Base-by-base conservation (phyloP, 1,140 invertebrate genomes). In the Procambarus virginalis region DNA sequence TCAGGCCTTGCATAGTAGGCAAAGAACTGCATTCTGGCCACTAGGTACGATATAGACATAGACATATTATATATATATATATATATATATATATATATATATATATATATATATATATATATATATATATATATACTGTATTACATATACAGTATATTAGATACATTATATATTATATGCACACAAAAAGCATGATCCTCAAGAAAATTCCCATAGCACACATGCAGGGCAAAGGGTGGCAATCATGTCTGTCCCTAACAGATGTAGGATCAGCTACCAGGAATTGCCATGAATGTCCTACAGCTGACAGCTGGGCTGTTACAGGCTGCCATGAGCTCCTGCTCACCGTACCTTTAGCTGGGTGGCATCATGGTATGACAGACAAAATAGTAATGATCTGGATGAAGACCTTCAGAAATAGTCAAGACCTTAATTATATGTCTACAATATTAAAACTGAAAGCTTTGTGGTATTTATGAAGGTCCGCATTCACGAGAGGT, bases 391-490 rank as follows among this genome's bases (percentile, higher is more conserved):
- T 86, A 70, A 51, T 68, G 48, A 76, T 58, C 83, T 87, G 85
- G 51, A 80, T 87, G 85, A 68, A 87, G 85, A 87, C 85, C 85
- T 87, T 80, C 85, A 87, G 58, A 87, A 80, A 87, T 60, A 77
- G 12, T 55, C 70, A 58, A 34, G 70, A 70, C 45, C 46, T 51
- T 64, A 64, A n/a, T 77, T 45, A 45, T 34, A 58, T 60, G 5
- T 51, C 9, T n/a, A 81, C 22, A 60, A 77, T 14, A n/a, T 77
- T 45, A 45, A 6, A 9, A 58, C 2, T 20, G 17, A 20, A 81
- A 55, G 51, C n/a, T 60, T 49, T 10, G 68, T 73, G 64, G 20
- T 80, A 73, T 83, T 78, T 89, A 49, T 89, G 81, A 89, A 89
- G 87, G 87, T 84, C 81, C 76, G 55, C 22, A 55, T 70, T 34